These are phyloP conservation scores for Lepidurus apus DNA, from an alignment of 1,140 invertebrate genomes.

Conservation along the genomic window DNA sequence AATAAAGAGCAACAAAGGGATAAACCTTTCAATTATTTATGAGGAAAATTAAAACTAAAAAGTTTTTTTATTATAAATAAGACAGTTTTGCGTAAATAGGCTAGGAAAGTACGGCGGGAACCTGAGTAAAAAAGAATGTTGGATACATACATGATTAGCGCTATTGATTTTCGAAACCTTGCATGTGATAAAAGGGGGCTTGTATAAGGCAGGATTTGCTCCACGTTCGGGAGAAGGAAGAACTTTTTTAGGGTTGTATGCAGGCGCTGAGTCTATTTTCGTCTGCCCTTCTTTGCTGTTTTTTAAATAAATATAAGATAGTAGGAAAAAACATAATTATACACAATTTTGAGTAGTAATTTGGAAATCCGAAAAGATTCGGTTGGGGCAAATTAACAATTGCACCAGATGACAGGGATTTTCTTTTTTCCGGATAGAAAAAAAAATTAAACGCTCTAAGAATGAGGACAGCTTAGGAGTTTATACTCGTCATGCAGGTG, in stretches of 20 bases:
- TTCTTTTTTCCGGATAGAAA: background rate
- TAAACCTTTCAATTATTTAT: background rate
- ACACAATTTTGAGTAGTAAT: too few relatives aligned
- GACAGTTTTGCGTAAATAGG: background rate
- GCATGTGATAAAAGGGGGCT: background rate
- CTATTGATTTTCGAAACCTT: background rate
- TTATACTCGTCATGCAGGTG: too few relatives aligned
- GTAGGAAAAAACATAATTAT: too few relatives aligned
- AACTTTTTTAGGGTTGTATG: background rate
- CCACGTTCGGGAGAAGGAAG: background rate
- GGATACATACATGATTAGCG: conserved; percentile 12
- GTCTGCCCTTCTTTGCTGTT: too few relatives aligned
- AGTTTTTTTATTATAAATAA: background rate
- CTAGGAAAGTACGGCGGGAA: background rate
- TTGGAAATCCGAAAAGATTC: background rate
- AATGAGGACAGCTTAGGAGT: too few relatives aligned
- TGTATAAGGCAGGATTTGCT: background rate
- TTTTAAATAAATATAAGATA: too few relatives aligned
- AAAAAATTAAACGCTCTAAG: background rate
- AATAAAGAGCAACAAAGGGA: too few relatives aligned
- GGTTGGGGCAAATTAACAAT: background rate
- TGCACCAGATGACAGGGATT: background rate
- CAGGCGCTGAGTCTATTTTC: background rate
- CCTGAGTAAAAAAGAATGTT: background rate
- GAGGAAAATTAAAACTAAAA: background rate